Conservation (phyloP, 1,140 invertebrate genomes). For the Saccostrea echinata region DNA sequence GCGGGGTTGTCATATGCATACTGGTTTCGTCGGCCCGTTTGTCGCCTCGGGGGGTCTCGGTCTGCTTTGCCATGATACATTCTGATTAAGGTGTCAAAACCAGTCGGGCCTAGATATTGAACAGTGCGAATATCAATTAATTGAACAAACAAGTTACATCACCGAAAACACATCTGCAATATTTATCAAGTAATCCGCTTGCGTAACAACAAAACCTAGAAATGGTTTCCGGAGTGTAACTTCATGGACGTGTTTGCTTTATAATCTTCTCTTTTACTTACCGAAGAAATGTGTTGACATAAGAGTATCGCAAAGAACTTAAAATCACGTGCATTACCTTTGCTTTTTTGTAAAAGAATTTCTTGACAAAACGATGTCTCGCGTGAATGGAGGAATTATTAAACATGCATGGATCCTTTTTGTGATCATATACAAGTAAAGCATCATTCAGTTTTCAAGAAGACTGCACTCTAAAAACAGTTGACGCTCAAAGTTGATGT, state of each 20-base stretch:
- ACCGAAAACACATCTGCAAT: background rate
- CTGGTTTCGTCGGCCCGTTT: constrained; percentile 3
- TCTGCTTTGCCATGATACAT: constrained; percentile 16
- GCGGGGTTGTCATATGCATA: constrained; percentile 4
- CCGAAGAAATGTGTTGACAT: too few relatives aligned
- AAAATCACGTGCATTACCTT: too few relatives aligned
- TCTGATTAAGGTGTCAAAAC: background rate
- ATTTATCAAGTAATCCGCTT: background rate
- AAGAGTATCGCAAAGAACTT: too few relatives aligned
- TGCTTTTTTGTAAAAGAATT: too few relatives aligned
- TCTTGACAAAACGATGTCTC: too few relatives aligned
- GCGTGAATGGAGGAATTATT: too few relatives aligned
- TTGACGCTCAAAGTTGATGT: too few relatives aligned
- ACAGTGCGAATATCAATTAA: background rate
- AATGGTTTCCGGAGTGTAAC: background rate
- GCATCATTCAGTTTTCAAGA: too few relatives aligned
- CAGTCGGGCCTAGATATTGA: background rate
- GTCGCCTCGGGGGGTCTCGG: constrained; percentile 8
- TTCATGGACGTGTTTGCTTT: background rate
- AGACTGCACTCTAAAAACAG: too few relatives aligned
- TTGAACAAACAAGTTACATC: constrained; percentile 19
- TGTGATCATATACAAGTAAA: too few relatives aligned
- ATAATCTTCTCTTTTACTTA: too few relatives aligned
- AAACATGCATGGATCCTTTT: too few relatives aligned
- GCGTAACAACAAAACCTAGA: background rate